Evolutionary conservation across 2,888 invertebrate species (phyloP).

Genomic region (Arctia plantaginis): DNA sequence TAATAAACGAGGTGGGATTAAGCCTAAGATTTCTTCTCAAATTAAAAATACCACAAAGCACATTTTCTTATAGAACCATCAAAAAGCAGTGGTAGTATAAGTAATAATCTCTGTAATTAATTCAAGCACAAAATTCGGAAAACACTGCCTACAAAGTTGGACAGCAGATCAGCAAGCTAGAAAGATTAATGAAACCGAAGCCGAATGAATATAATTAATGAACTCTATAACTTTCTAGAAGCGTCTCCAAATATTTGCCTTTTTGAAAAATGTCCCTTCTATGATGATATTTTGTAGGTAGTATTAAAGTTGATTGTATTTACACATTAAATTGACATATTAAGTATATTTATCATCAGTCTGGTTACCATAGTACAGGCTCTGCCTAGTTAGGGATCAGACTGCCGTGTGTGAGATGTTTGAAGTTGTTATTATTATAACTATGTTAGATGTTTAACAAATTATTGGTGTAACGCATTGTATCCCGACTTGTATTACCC

Average conservation of each 20-base stretch:
- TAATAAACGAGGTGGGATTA: no score
- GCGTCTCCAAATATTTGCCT: conserved; percentile 23
- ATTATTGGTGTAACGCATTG: background rate
- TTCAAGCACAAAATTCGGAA: conserved; percentile 17
- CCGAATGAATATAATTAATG: conserved; percentile 64
- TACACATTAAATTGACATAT: no score
- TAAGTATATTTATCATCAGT: no score
- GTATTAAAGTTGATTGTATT: no score
- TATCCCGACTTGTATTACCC: background rate
- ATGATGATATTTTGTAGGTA: conserved; percentile 21
- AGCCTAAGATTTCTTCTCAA: background rate
- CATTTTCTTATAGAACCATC: background rate
- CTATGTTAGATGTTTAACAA: conserved; percentile 11
- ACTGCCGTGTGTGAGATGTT: no score
- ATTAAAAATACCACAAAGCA: background rate
- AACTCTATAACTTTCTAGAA: conserved; percentile 52
- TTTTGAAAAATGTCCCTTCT: conserved; percentile 12
- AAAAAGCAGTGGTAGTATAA: background rate
- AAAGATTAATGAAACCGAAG: conserved; percentile 64
- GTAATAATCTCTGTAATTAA: conserved; percentile 4
- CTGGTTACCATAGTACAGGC: no score
- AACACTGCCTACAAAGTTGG: conserved; percentile 35
- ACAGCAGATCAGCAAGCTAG: conserved; percentile 52
- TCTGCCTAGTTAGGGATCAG: no score
- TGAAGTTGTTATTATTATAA: no score